Evolutionary conservation across 1,140 invertebrate species (phyloP), one percentile per base, ranked within the genome.

Genomic region (Pseudomyrmex concolor): DNA sequence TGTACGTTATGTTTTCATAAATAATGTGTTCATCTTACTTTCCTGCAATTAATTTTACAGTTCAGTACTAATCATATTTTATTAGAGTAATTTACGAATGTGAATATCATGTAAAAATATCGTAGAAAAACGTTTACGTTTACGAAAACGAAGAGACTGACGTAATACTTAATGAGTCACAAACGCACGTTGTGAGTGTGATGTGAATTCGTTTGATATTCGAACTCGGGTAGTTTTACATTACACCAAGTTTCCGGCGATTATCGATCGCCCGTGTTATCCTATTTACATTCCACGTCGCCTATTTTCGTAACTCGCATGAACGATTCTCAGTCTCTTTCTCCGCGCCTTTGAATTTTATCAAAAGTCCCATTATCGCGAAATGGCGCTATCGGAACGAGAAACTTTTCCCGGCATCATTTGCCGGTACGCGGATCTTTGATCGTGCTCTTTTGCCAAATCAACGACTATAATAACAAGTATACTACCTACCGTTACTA

Each of bases 141-240:
- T 34, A 34, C 34, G 34, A 34, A 45, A n/a, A 22, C 48, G 43
- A 70, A 59, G 19, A 13, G 8, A 45, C 13, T 34, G 13, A 70
- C 15, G 10, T 17, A 70, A 59, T 48, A 59, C 9, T 59, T 19
- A 48, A 78, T 43, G 19, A 80, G 43, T 71, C n/a, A 13, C 43
- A 59, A 70, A 48, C 66, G 19, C 51, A 54, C 19, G 19, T 59
- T 68, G 34, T 34, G 34, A 5, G 34, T 34, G 34, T 34, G 19
- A 78, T 51, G 34, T 57, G 66, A n/a, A 78, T 78, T 78, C 45
- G 19, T 70, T 70, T 59, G 67, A 80, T 59, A 59, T 62, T 60
- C 59, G 17, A 59, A 80, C 43, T 70, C 76, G 70, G 64, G 34
- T 78, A 70, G 64, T 50, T 59, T 70, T 55, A 15, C 10, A 55